Base-by-base conservation (phyloP, 1,140 invertebrate species). In the Pseudomyrmex concolor region DNA sequence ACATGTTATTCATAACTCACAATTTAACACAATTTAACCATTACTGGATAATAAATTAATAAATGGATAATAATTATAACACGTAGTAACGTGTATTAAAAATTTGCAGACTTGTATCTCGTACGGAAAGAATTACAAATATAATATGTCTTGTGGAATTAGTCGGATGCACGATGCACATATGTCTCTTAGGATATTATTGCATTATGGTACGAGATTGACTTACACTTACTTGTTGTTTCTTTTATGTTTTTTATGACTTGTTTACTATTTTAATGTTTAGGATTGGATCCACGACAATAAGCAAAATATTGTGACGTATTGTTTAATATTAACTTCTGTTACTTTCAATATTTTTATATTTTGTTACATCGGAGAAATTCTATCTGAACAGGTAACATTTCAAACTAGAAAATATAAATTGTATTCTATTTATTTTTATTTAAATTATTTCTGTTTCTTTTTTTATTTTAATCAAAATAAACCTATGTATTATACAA, bases 111-210 rank as follows among this genome's bases (percentile, higher is more conserved):
- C 88, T 91, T 70, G 57, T 86, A 19, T 63, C 59, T 12, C 73
- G 82, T 60, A 68, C 85, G 59, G 86, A 90, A 59, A 54, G 71
- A 43, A 50, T 86, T 25, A 62, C 89, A 2, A 84, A 76, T 62
- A 62, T 78, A 50, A 77, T 89, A 66, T 90, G 86, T 70, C 71
- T 91, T 1, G 55, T 90, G 2, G 89, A 91, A 85, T 50, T 91
- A 48, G 2, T 89, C 2, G 83, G 78, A 60, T 90, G 89, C 25
- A 89, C 84, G 0, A 73, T 89, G n/a, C 87, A 83, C 9, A 89
- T 91, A 48, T 90, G 92, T 54, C 83, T 92, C 4, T 64, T 92
- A 3, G 90, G 88, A 63, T 93, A 92, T 86, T 92, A 90, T 74
- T 84, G 86, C 10, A 84, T 93, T 12, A 89, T 85, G 89, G 92